Evolutionary conservation across 2,888 invertebrate species (phyloP), one percentile per base, ranked within the genome.

Genomic region (Hypselothyrea guttata): DNA sequence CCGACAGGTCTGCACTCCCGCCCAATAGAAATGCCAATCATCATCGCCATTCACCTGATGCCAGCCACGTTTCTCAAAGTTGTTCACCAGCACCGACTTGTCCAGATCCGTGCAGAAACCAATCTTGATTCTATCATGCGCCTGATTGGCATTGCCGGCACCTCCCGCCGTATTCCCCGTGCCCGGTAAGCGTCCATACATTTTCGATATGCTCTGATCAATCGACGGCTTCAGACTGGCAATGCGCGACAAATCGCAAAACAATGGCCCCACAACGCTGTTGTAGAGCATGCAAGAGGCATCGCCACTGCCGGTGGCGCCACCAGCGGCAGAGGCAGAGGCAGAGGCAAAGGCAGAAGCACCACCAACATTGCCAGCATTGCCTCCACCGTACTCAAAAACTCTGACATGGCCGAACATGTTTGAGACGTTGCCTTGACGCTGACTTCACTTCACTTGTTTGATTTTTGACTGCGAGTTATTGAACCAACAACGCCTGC

Each of bases 11-110:
- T 94, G 94, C 2, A 97, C 97, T 47, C 95, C 95, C 2, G 97
- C 96, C 97, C 97, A 98, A 89, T 98, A 98, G 88, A 98, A 95
- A 88, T 98, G 97, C 97, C 98, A 98, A 81, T 97, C 97, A 85
- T 97, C 97, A 71, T 97, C 97, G 0, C 96, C 94, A 0, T 94
- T 93, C 1, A 96, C 97, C 66, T 88, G 88, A 47, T 92, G 90
- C 98, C 98, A 98, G 12, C 97, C 97, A 54, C 97, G 92, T 83
- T 96, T 95, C 77, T 97, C 96, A 87, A 98, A 98, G 90, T 97
- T 98, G 75, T 95, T 95, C 46, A 96, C 93, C 55, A 98, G 93
- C 7, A 98, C 97, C 15, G 97, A 97, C 89, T 97, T 98, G 86
- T 98, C 98, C 86, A 97, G 92, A 89, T 90, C 90, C 27, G 90